phyloP scores from a whole-genome alignment of 2,113 vertebrate genomes.

The Prolemur simus region DNA sequence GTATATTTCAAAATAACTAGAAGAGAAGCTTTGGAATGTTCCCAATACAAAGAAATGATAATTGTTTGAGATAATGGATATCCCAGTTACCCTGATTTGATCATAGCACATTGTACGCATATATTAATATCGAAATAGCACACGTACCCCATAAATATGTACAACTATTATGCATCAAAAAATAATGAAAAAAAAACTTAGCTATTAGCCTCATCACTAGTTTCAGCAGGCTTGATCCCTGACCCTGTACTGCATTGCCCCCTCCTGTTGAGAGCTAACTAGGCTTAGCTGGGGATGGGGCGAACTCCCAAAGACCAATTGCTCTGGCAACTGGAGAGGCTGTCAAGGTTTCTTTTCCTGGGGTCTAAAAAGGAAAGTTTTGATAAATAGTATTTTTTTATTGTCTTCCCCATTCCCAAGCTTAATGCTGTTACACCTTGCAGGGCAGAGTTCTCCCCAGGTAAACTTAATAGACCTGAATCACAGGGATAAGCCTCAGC shows the following conservation, averaged over 20 bases:
- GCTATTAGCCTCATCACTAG: not conserved
- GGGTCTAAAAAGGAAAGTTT: not conserved
- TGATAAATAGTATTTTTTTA: not conserved
- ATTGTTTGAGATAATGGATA: not conserved
- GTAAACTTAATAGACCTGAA: not conserved
- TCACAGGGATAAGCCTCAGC: not conserved
- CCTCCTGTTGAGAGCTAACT: not conserved
- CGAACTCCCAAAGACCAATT: not conserved
- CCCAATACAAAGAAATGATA: not conserved
- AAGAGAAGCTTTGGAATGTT: not conserved
- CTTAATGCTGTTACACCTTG: not conserved
- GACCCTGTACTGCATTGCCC: not conserved
- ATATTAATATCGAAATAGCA: not conserved
- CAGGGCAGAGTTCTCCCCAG: not conserved
- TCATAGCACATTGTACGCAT: not conserved
- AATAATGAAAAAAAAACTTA: not conserved
- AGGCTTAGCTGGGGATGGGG: not conserved
- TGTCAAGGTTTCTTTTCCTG: not conserved
- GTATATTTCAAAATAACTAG: not conserved
- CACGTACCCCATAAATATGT: not conserved
- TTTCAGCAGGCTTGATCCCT: not conserved
- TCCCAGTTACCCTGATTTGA: not conserved
- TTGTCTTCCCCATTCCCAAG: not conserved
- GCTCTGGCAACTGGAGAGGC: not conserved
- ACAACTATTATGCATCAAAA: not conserved